Conservation (phyloP, 2,113 vertebrate genomes). For the Cololabis saira region DNA sequence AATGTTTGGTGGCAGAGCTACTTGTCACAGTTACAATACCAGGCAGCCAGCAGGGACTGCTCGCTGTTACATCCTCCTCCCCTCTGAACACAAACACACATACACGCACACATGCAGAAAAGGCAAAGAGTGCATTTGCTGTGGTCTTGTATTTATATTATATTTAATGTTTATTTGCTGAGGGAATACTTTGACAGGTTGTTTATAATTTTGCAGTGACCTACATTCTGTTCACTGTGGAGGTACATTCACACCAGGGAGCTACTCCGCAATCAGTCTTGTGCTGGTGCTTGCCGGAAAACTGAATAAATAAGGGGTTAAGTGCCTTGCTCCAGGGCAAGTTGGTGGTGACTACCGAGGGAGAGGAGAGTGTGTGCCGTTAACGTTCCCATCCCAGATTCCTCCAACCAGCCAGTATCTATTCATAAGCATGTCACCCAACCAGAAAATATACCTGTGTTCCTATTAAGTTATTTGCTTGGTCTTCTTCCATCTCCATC, state of each 20-base stretch:
- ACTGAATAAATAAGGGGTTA: slow-evolving; percentile 65
- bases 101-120: slow-evolving; percentile 1
- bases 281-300: slow-evolving; percentile 40
- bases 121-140: background rate
- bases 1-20: background rate
- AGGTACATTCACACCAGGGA: slow-evolving; percentile 42
- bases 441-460: slow-evolving; percentile 11
- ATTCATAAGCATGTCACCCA: slow-evolving; percentile 23
- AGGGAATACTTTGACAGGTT: slow-evolving; percentile 53
- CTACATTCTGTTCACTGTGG: slow-evolving; percentile 50
- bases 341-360: slow-evolving; percentile 24
- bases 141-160: slow-evolving; percentile 36
- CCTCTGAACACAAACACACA: slow-evolving; percentile 2
- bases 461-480: slow-evolving; percentile 7
- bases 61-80: background rate
- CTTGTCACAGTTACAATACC: background rate
- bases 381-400: slow-evolving; percentile 35
- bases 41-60: background rate
- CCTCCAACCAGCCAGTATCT: slow-evolving; percentile 12
- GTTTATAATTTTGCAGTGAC: slow-evolving; percentile 43
- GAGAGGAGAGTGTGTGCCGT: slow-evolving; percentile 38
- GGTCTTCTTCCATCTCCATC: slow-evolving; percentile 1
- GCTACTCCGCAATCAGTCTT: slow-evolving; percentile 58
- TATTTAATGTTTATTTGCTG: slow-evolving; percentile 48
- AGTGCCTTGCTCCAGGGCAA: slow-evolving; percentile 67